phyloP scores from a whole-genome alignment of 2,888 invertebrate genomes.

The Cheilosia vulpina region DNA sequence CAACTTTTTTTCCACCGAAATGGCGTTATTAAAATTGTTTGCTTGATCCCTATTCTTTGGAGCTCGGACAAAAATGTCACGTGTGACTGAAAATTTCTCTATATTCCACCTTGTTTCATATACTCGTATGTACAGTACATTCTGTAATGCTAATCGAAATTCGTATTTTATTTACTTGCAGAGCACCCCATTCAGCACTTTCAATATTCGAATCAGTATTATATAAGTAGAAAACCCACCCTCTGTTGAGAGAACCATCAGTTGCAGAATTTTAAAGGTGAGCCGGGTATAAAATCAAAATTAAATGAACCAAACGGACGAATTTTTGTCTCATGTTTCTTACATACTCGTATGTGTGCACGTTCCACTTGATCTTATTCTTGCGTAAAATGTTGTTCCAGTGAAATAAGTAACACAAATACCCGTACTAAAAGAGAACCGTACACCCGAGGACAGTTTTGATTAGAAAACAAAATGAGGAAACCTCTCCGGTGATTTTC shows the following conservation, averaged over 20 bases:
- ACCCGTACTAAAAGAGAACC: no score
- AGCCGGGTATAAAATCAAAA: not conserved
- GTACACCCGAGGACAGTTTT: not conserved
- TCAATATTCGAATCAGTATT: not conserved
- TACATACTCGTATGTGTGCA: no score
- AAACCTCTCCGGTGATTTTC: not conserved
- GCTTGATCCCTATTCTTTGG: no score
- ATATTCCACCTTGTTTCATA: no score
- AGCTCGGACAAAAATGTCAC: no score
- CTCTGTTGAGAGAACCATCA: not conserved
- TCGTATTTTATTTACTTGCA: constrained; percentile 2
- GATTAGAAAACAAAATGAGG: not conserved
- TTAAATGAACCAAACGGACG: not conserved
- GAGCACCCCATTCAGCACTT: not conserved
- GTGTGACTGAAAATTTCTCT: no score
- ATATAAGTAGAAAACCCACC: not conserved
- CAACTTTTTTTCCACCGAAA: no score
- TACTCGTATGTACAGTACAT: no score
- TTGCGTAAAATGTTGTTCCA: no score
- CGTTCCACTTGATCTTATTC: no score
- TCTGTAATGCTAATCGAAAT: not conserved
- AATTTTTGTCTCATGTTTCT: not conserved
- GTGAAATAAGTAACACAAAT: no score
- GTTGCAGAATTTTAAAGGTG: constrained; percentile 17
- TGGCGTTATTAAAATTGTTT: no score